Evolutionary conservation across 53 echinoderm and acorn worm species (phyloP), one percentile per base, ranked within the genome.

Genomic region (Paracentrotus lividus): DNA sequence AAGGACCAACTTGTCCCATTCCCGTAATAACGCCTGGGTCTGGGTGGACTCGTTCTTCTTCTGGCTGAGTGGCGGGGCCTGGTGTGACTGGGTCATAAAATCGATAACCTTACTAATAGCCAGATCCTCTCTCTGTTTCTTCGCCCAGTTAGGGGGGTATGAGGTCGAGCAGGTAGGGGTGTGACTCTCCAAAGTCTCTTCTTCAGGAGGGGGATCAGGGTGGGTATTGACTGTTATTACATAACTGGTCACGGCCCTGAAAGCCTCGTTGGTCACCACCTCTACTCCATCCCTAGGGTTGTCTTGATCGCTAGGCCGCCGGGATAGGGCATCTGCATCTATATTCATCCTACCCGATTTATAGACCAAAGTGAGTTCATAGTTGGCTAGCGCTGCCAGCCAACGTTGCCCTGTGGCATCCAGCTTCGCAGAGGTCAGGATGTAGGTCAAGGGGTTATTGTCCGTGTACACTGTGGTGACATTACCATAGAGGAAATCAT

Each of bases 401-500:
- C 64, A 64, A 5, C 64, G 26, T 7, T 64, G 27, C 64, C 64
- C 64, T 26, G 64, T 64, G 64, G 96, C 95, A 57, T 95, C 95
- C 18, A 95, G 68, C 78, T 93, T 95, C 81, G 51, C 95, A 26
- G 94, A 85, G 10, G 94, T 95, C 23, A 84, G 56, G 0, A 95
- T 90, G 90, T 95, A 95, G 0, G 95, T 95, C 1, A 93, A 43
- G 13, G 95, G 95, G 69, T 95, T 95, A 32, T 95, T 95, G 31
- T 95, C 95, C 1, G 95, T 95, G 15, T 52, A 23, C 1, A 95
- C 95, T 2, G 90, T 58, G 24, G 85, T 61, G n/a, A 85, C 93
- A 27, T 90, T 95, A 1, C 93, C 95, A 52, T 95, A 93, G 23
- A 95, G 84, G 38, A 75, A 95, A 32, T 95, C 95, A 54, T 84